A percentile compares a stretch with the other conserved stretches of the same genome.
phyloP scores from a whole-genome alignment of 2,888 invertebrate genomes.

The Papilio elwesi region DNA sequence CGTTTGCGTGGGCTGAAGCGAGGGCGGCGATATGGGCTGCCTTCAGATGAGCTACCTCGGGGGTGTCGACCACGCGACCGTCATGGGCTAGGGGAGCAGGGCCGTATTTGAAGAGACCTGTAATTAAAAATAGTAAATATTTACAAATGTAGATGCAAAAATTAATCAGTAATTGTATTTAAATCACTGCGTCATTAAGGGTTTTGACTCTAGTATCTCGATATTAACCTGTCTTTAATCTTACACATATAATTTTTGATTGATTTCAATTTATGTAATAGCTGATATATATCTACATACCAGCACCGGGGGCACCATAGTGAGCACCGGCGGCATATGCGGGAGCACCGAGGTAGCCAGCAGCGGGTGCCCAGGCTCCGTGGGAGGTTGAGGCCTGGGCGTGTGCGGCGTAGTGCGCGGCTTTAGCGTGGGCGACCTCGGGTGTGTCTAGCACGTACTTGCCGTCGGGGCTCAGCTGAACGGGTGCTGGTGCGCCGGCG shows the following conservation, averaged over 20 bases:
- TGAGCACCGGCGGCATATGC: constrained; percentile 62
- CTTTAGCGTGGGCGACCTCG: constrained; percentile 80
- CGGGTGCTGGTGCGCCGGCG: constrained; percentile 76
- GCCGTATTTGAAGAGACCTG: constrained; percentile 80
- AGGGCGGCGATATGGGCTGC: constrained; percentile 81
- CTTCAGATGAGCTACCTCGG: constrained; percentile 84
- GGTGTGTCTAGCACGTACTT: constrained; percentile 82
- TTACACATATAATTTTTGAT: too few species aligned
- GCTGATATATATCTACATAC: constrained; percentile 55
- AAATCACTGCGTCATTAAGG: not conserved
- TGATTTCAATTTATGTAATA: not conserved
- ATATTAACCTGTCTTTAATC: too few species aligned
- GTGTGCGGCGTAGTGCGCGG: constrained; percentile 77
- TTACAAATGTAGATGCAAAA: not conserved
- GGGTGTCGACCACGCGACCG: constrained; percentile 80
- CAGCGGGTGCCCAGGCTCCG: constrained; percentile 77
- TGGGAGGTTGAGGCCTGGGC: constrained; percentile 77
- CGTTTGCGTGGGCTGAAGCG: constrained; percentile 67
- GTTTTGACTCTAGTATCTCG: too few species aligned
- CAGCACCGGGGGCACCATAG: constrained; percentile 78
- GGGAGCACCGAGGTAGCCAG: constrained; percentile 59
- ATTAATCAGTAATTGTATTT: constrained; percentile 10
- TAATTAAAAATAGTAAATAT: constrained; percentile 7
- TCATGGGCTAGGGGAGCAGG: constrained; percentile 81
- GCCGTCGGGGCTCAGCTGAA: constrained; percentile 81